Evolutionary conservation across 1,140 invertebrate species (phyloP).

Genomic region (honey bee (Apis mellifera)): DNA sequence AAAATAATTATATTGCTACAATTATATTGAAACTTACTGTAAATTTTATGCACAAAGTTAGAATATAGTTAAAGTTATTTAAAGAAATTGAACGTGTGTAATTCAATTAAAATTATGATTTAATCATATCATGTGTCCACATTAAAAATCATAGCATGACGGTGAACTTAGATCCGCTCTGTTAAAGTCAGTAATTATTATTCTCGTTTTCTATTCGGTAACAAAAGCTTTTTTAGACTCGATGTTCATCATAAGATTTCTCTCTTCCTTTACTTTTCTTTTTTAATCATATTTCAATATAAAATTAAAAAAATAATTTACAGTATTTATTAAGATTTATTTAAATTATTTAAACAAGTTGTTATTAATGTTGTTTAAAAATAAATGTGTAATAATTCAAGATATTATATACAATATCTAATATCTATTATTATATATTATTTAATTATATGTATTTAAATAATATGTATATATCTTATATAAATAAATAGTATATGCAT

Average conservation of each 20-base stretch:
- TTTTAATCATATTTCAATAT: neutral
- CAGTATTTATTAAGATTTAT: neutral
- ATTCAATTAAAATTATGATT: constrained; percentile 38
- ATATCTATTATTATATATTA: neutral
- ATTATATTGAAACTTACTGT: neutral
- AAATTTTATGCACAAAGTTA: neutral
- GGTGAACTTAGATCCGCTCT: constrained; percentile 21
- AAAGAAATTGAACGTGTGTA: neutral
- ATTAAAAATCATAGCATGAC: constrained; percentile 17
- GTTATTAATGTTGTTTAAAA: neutral
- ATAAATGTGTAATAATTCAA: neutral
- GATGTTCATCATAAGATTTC: neutral
- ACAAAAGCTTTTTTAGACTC: constrained; percentile 13
- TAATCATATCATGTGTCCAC: constrained; percentile 23
- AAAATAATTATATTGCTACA: neutral
- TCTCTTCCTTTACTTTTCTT: neutral
- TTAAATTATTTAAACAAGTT: too few species aligned
- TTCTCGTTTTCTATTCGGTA: constrained; percentile 50
- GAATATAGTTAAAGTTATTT: neutral
- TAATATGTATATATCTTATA: too few species aligned
- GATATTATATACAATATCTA: neutral
- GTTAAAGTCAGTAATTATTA: constrained; percentile 32
- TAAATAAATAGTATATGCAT: too few species aligned
- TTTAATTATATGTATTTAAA: too few species aligned
- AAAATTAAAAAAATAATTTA: neutral